Evolutionary conservation across 2,113 vertebrate genomes (phyloP).

Genomic region (Malurus alboscapulatus): DNA sequence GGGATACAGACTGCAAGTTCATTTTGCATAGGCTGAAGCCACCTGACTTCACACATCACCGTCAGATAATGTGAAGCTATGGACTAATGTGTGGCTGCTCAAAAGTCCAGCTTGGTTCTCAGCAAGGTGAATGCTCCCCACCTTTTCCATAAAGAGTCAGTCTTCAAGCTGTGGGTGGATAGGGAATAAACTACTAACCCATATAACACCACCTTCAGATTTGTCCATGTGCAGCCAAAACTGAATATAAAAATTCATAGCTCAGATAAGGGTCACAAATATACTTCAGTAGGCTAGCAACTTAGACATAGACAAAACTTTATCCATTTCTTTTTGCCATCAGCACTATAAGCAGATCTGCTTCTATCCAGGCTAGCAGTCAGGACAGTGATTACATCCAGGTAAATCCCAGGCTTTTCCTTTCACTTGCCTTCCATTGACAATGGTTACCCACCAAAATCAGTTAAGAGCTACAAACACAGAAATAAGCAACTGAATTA

Average conservation of each 20-base stretch:
- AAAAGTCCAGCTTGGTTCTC: background rate
- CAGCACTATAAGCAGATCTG: background rate
- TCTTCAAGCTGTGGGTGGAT: background rate
- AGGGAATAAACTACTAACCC: background rate
- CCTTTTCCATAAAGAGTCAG: background rate
- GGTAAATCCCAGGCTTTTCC: background rate
- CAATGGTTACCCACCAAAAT: background rate
- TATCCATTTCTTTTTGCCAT: background rate
- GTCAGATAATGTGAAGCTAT: accelerated
- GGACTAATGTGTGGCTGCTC: background rate
- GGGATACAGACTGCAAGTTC: background rate
- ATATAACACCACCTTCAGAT: background rate
- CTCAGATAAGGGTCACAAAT: background rate
- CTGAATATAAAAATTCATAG: background rate
- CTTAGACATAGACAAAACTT: background rate
- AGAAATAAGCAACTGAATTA: background rate
- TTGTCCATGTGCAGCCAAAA: background rate
- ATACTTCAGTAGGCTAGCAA: background rate
- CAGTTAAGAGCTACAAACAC: background rate
- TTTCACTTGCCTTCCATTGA: background rate
- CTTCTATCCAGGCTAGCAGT: background rate
- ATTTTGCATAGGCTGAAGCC: background rate
- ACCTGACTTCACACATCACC: background rate
- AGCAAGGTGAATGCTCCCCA: background rate
- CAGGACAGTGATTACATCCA: background rate